Evolutionary conservation across 2,113 vertebrate genomes (phyloP), one percentile per base, ranked within the genome.

Genomic region (Neotoma lepida): DNA sequence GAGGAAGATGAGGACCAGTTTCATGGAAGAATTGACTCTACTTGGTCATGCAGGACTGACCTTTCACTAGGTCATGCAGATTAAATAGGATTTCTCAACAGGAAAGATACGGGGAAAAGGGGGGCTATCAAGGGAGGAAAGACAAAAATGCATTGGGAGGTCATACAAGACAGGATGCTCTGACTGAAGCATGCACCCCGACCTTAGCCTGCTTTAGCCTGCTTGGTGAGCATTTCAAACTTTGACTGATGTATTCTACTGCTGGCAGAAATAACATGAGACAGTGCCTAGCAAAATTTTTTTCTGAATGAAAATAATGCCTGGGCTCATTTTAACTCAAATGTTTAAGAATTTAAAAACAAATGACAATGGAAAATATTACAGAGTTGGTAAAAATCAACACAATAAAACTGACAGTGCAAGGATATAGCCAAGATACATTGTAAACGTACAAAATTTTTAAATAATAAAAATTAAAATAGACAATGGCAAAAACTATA

Each of bases 11-110:
- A 94, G 88, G 66, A 73, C 41, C 85, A 91, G 26, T 81, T 91
- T 90, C 70, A 68, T 39, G 70, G 64, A 89, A 76, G 54, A 68
- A 81, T 0, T 88, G 71, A 73, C n/a, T 89, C 89, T 94, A 30
- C 41, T 87, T 88, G 56, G 68, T 93, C 80, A 80, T 70, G 54
- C 39, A 78, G 33, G 78, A 86, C 0, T 88, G 82, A 78, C 56
- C 87, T 90, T 96, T 74, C 82, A 58, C 39, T 86, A 87, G 61
- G 46, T 93, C 88, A 70, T 80, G 61, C 51, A 84, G 44, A 95
- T 87, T 93, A 91, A 94, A 49, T 58, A 89, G 88, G 49, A 76
- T 92, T 93, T 95, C 51, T 96, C 70, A 85, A 77, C 35, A 41
- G 51, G 18, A n/a, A 51, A 78, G 90, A 92, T 58, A 82, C 17